Conservation (phyloP, 2,113 vertebrate species). For the Oryzias curvinotus region DNA sequence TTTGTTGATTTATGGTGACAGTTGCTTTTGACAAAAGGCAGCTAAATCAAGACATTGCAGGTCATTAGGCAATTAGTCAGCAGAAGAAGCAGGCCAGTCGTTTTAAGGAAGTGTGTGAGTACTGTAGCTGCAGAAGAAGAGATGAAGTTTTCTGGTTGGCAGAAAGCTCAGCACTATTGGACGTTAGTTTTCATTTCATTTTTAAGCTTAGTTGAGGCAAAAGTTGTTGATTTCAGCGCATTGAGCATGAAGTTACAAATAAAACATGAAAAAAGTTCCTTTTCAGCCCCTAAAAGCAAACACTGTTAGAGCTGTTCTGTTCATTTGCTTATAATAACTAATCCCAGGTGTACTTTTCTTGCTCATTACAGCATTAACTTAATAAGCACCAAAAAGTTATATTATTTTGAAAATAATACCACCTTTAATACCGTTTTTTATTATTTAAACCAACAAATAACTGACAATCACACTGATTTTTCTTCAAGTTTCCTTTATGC, state of each 20-base stretch:
- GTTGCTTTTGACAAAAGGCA: constrained; percentile 83
- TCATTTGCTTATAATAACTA: neutral
- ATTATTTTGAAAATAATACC: neutral
- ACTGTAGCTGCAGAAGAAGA: neutral
- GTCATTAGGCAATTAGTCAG: constrained; percentile 51
- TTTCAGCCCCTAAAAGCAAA: neutral
- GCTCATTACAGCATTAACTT: neutral
- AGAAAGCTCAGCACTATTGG: neutral
- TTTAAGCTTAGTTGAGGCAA: neutral
- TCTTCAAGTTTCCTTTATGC: constrained; percentile 86
- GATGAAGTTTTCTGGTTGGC: neutral
- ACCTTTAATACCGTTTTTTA: neutral
- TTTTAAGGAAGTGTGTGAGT: constrained; percentile 7
- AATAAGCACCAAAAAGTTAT: constrained; percentile 1
- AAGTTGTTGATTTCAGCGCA: too few relatives aligned
- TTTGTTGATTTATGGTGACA: constrained; percentile 84
- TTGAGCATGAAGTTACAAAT: too few relatives aligned
- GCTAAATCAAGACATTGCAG: constrained; percentile 81
- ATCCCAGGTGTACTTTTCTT: neutral
- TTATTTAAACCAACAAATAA: constrained; percentile 55
- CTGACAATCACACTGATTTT: constrained; percentile 77
- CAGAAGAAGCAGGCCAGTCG: constrained; percentile 16
- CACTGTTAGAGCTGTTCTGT: neutral
- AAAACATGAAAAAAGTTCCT: neutral
- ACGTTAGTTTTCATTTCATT: neutral